Percentiles rank a stretch among this genome's conserved stretches.
Conservation (phyloP, 2,113 vertebrate genomes). For the Nicator chloris region DNA sequence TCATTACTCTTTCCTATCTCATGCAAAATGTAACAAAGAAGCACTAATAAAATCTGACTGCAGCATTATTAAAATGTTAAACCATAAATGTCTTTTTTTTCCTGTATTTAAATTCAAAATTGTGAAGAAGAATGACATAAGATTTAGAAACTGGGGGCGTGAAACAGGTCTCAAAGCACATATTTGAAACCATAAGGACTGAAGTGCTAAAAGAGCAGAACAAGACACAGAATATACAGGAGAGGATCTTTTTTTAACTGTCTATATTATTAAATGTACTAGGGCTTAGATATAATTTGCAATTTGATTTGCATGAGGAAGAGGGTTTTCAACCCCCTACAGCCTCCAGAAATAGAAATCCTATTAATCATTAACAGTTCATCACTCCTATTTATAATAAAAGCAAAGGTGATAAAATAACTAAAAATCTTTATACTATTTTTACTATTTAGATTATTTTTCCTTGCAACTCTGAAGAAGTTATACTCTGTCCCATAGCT, state of each 20-base stretch:
- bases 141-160: background rate
- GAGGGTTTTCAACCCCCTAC: background rate
- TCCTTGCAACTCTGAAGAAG: background rate
- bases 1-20: background rate
- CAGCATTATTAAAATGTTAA: constrained; percentile 22
- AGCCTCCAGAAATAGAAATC: constrained; percentile 14
- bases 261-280: background rate
- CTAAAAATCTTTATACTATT: background rate
- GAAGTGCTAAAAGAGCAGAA: background rate
- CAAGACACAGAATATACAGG: background rate
- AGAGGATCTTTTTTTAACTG: constrained; percentile 13
- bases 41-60: constrained; percentile 5
- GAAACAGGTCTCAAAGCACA: constrained; percentile 8
- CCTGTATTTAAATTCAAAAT: background rate
- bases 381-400: background rate
- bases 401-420: background rate
- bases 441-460: background rate
- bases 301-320: background rate
- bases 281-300: background rate
- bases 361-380: background rate
- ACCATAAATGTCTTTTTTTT: background rate
- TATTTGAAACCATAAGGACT: background rate
- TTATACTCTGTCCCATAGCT: background rate
- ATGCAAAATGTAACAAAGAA: background rate
- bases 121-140: background rate